A percentile compares a stretch with the other conserved stretches of the same genome.
phyloP scores from a whole-genome alignment of 2,797 vertebrate species.

The Ficedula albicollis region DNA sequence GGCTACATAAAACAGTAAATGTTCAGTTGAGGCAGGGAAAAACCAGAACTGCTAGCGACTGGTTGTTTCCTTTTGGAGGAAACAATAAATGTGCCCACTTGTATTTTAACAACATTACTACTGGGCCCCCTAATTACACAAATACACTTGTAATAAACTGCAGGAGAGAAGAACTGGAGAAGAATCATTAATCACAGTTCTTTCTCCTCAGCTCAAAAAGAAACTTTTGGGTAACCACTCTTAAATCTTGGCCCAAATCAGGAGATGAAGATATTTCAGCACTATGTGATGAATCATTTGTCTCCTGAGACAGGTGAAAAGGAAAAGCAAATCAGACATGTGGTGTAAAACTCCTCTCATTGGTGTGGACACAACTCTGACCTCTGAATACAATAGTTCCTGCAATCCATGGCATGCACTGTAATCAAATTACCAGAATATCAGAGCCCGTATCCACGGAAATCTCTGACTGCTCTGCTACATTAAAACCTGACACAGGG shows the following conservation, averaged over 20 bases:
- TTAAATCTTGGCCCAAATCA: neutral
- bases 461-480: rapidly evolving
- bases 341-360: neutral
- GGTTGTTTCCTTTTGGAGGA: slow-evolving; percentile 91
- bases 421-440: neutral
- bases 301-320: slow-evolving; percentile 39
- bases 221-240: neutral
- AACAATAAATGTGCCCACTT: slow-evolving; percentile 87
- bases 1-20: slow-evolving; percentile 74
- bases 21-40: slow-evolving; percentile 83
- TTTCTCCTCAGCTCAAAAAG: neutral
- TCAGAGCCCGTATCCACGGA: neutral
- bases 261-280: slow-evolving; percentile 25
- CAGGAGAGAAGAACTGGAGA: slow-evolving; percentile 37
- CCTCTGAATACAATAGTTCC: neutral
- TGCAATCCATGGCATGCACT: neutral
- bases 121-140: slow-evolving; percentile 80
- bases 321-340: neutral
- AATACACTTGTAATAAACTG: slow-evolving; percentile 71
- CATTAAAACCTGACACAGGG: neutral
- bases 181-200: neutral
- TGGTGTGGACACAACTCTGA: neutral
- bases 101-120: slow-evolving; percentile 78
- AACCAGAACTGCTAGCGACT: slow-evolving; percentile 72
- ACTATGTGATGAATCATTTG: neutral